These are phyloP conservation scores for Drosophila nannoptera DNA, from an alignment of 1,140 invertebrate species.

Conservation along the genomic window DNA sequence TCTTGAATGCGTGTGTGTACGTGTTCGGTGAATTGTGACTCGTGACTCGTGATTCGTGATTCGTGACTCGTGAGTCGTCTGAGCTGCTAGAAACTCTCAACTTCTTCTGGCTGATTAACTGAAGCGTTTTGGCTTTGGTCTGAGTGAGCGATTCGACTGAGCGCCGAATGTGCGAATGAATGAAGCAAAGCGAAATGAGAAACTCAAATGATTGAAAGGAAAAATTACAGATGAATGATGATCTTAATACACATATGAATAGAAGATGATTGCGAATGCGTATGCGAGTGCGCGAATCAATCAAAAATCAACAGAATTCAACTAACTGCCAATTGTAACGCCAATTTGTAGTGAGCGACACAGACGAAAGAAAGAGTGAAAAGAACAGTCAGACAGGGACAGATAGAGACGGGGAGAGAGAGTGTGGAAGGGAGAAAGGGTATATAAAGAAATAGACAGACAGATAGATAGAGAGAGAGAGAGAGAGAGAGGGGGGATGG, in stretches of 20 bases:
- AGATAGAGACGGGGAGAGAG: slow-evolving; percentile 19
- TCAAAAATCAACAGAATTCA: slow-evolving; percentile 47
- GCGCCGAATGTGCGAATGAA: slow-evolving; percentile 24
- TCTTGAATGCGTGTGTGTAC: slow-evolving; percentile 32
- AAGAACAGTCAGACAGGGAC: slow-evolving; percentile 3
- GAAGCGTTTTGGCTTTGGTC: slow-evolving; percentile 12
- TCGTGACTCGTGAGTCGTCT: slow-evolving; percentile 10
- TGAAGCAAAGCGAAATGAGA: slow-evolving; percentile 40
- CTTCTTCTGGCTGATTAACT: slow-evolving; percentile 9
- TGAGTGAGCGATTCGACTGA: slow-evolving; percentile 28
- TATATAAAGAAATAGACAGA: too few species aligned
- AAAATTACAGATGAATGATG: slow-evolving; percentile 32
- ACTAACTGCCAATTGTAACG: slow-evolving; percentile 65
- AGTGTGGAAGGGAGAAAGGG: slow-evolving; percentile 7
- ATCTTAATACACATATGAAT: slow-evolving; percentile 12
- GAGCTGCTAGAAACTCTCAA: slow-evolving; percentile 27
- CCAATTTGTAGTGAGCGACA: slow-evolving; percentile 52
- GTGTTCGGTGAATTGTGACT: slow-evolving; percentile 36
- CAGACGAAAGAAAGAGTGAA: slow-evolving; percentile 17
- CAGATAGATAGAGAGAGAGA: not conserved
- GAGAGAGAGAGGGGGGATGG: slow-evolving; percentile 16
- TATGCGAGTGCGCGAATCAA: slow-evolving; percentile 33
- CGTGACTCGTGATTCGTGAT: slow-evolving; percentile 22
- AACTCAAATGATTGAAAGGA: slow-evolving; percentile 18
- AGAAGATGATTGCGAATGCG: slow-evolving; percentile 6